These are phyloP conservation scores for Kryphioiulus occultus DNA, from an alignment of 2,888 invertebrate species.

Conservation along the genomic window DNA sequence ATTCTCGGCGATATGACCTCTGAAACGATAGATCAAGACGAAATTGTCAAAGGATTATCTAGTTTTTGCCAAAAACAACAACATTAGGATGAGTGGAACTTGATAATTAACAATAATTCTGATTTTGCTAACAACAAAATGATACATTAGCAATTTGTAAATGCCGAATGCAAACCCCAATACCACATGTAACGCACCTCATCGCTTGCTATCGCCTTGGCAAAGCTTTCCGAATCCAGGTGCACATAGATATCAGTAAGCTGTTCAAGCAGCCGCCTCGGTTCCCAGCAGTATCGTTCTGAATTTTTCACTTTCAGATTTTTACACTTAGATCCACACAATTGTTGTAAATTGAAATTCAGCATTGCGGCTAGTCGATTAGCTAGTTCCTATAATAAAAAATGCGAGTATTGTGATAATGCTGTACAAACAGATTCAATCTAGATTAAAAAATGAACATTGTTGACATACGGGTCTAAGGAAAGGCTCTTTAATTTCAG, in stretches of 20 bases:
- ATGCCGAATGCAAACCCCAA: not conserved
- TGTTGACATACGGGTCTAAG: slow-evolving; percentile 71
- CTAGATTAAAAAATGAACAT: not conserved
- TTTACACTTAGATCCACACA: slow-evolving; percentile 96
- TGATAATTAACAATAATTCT: too few relatives aligned
- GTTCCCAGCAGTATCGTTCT: slow-evolving; percentile 97
- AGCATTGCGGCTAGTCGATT: slow-evolving; percentile 97
- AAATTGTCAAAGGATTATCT: not conserved
- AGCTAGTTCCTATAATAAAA: slow-evolving; percentile 74
- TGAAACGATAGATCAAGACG: slow-evolving; percentile 60
- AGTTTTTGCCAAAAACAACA: too few relatives aligned
- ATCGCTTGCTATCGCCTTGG: slow-evolving; percentile 91
- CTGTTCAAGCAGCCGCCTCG: slow-evolving; percentile 86
- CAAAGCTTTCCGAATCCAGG: slow-evolving; percentile 89
- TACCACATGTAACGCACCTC: slow-evolving; percentile 72
- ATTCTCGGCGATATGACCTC: slow-evolving; percentile 91
- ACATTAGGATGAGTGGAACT: too few relatives aligned
- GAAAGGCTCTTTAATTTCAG: slow-evolving; percentile 92
- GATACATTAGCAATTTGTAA: too few relatives aligned
- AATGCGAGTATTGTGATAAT: not conserved
- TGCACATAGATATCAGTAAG: slow-evolving; percentile 97
- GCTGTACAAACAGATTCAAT: not conserved
- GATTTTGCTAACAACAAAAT: too few relatives aligned
- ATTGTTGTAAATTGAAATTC: slow-evolving; percentile 95
- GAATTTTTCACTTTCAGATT: slow-evolving; percentile 88